Evolutionary conservation across 2,797 vertebrate genomes (phyloP), one percentile per base, ranked within the genome.

Genomic region (Rhincodon typus): DNA sequence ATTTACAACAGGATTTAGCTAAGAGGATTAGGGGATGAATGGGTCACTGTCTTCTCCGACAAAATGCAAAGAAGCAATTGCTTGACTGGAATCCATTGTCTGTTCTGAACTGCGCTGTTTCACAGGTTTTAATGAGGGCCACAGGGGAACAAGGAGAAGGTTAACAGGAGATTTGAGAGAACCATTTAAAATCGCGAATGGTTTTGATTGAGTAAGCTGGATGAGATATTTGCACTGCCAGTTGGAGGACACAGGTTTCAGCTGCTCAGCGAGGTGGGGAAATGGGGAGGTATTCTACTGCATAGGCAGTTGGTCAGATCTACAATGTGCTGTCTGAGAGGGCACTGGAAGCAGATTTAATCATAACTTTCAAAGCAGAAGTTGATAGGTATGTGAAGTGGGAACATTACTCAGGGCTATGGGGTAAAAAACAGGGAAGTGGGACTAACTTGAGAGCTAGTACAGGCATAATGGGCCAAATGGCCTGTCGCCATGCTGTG

Each of bases 21-120:
- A 97, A 97, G 84, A 97, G 96, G 96, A 97, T 97, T 97, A 97
- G 0, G 95, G 82, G 96, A 96, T 97, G 97, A 97, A 96, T 97
- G 93, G 96, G 96, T 96, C 95, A 96, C 96, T 97, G 95, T 96
- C 96, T 96, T 96, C 77, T 96, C 66, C 74, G 96, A 69, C 96
- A 96, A 97, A 97, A 96, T 95, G 53, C 97, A 97, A 97, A 96
- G 79, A 90, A n/a, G 42, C 46, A 67, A 87, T 66, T 53, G 42
- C 38, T 77, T 46, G 72, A 25, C n/a, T 34, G 42, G 72, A 74
- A 15, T 53, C 27, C 27, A 53, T 50, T 79, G 94, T 79, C 50
- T 50, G 38, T 12, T 74, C 70, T 77, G 62, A 94, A 21, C n/a
- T 34, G 25, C 7, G 5, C 19, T 66, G 66, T 94, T 69, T 94